Evolutionary conservation across 37 sponge, comb jelly and placozoan species (phyloP), one percentile per base, ranked within the genome.

Genomic region (Hexactinellida sp.): DNA sequence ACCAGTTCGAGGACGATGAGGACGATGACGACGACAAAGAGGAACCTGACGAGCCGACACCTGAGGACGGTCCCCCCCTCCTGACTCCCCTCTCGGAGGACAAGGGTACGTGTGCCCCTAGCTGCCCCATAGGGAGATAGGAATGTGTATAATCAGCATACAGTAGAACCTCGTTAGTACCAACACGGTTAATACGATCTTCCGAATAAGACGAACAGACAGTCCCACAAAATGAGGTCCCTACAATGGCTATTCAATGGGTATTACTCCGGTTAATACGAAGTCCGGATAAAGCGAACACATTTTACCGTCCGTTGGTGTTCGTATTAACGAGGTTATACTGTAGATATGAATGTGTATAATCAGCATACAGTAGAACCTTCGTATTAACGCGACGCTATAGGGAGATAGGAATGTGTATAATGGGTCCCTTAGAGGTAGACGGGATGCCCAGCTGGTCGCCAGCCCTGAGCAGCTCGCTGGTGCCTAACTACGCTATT

Each of bases 381-480:
- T n/a, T n/a, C n/a, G n/a, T n/a, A n/a, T n/a, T n/a, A n/a, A n/a
- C n/a, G n/a, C n/a, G n/a, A n/a, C n/a, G n/a, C n/a, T n/a, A n/a
- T n/a, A n/a, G n/a, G n/a, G n/a, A n/a, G n/a, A n/a, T n/a, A n/a
- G n/a, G n/a, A n/a, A n/a, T n/a, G n/a, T n/a, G n/a, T n/a, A n/a
- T n/a, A n/a, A n/a, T n/a, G n/a, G 32, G 25, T n/a, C 82, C 37
- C 54, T 16, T 87, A 94, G 94, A 91, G 84, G 94, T 95, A 28
- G 94, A 95, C 54, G 92, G 92, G 24, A 84, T 93, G 87, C 93
- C 96, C 24, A 88, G 96, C n/a, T 99, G 99, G 99, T 88, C 92
- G 0, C 86, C 89, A 35, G 37, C 88, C 1, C 91, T 94, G n/a
- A 90, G 96, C 1, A 92, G 94, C 23, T 86, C 54, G 36, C 82